Percentiles rank a stretch among this genome's conserved stretches.
These are phyloP conservation scores for Meriones psammophilus DNA, from an alignment of 2,797 vertebrate genomes.

Conservation along the genomic window DNA sequence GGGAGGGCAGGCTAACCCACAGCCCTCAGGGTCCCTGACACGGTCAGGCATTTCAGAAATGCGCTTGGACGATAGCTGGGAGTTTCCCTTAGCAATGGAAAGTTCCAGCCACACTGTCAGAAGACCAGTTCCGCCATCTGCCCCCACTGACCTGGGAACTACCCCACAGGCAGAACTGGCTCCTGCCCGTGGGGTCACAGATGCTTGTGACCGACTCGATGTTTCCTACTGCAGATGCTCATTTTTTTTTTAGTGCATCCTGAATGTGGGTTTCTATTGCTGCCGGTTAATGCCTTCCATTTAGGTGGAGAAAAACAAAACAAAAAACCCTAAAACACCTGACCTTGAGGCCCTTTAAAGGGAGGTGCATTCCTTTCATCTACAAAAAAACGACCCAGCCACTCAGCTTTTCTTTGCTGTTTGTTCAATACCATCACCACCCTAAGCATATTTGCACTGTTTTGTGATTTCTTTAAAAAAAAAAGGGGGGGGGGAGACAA, in stretches of 20 bases:
- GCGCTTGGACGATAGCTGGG: not conserved
- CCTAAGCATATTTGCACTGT: not conserved
- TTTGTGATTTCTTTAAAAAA: slow-evolving; percentile 42
- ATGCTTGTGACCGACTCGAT: not conserved
- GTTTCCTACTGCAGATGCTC: not conserved
- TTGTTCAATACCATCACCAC: not conserved
- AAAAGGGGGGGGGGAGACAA: not conserved
- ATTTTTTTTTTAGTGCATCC: not conserved
- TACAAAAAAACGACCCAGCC: not conserved
- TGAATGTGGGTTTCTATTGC: not conserved
- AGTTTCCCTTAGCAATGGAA: not conserved
- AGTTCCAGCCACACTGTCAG: not conserved
- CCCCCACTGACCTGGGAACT: not conserved
- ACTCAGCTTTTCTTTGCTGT: not conserved
- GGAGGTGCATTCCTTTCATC: not conserved
- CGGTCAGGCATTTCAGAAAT: slow-evolving; percentile 64
- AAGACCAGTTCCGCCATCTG: not conserved
- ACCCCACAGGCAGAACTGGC: not conserved
- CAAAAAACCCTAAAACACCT: too few species aligned
- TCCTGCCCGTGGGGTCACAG: not conserved
- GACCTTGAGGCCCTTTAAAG: not conserved
- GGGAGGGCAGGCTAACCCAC: not conserved
- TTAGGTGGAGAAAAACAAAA: not conserved
- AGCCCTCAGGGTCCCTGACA: not conserved
- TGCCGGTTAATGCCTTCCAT: not conserved